Evolutionary conservation across 2,113 vertebrate genomes (phyloP).

Genomic region (Sclerurus mexicanus): DNA sequence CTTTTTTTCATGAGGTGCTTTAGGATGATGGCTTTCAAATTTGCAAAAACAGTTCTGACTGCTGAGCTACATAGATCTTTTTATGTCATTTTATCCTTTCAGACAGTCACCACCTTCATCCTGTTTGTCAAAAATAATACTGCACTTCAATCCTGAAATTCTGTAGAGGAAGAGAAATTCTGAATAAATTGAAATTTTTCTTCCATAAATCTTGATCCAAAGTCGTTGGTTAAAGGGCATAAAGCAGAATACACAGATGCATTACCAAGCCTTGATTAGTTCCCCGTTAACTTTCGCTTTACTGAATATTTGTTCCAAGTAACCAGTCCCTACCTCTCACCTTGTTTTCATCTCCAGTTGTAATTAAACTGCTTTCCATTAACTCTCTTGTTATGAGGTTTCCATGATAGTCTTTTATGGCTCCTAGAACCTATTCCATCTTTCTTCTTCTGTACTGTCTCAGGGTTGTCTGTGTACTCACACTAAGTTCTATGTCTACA

Average conservation of each 20-base stretch:
- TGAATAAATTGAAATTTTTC: neutral
- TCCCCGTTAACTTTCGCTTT: neutral
- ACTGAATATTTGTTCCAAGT: neutral
- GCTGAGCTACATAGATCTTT: neutral
- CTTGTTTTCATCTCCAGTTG: neutral
- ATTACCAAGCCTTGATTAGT: neutral
- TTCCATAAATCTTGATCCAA: neutral
- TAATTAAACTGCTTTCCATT: neutral
- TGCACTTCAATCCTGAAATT: neutral
- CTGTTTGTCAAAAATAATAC: neutral
- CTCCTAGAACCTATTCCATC: neutral
- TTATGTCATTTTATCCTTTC: neutral
- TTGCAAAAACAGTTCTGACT: neutral
- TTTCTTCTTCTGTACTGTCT: neutral
- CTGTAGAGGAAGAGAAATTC: neutral
- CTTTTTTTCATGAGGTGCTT: neutral
- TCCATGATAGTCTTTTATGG: neutral
- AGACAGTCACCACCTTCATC: neutral
- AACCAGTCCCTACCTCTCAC: neutral
- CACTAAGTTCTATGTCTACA: neutral
- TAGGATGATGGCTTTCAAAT: neutral
- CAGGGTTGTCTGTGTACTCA: neutral
- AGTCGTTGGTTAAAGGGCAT: neutral
- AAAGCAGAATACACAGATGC: neutral
- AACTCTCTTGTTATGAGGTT: neutral